Base-by-base conservation (phyloP, 2,113 vertebrate species). In the Thermophis baileyi region DNA sequence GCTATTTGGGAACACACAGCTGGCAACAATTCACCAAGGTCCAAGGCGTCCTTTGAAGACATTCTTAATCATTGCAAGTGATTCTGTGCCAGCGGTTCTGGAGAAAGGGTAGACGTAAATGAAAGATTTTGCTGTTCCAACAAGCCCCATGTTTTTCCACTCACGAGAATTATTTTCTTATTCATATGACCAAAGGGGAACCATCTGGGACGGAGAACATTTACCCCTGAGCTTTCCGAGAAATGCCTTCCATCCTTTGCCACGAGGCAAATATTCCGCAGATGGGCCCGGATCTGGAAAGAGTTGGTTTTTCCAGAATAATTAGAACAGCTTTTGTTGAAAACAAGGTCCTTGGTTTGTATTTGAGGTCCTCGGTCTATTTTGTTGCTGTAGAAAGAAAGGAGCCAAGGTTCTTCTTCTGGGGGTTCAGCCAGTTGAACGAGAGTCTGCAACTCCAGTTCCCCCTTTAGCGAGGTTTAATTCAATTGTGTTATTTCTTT, bases 401-500 rank as follows among this genome's bases (percentile, higher is more conserved):
- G 57, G 57, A 30, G 10, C 53, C 6, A 54, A 22, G 22, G 6
- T 55, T 25, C 8, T 81, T 35, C 69, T 40, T 81, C 6, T 81
- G 35, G 35, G 18, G 89, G 91, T 44, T 25, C 50, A 93, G 94
- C 90, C 49, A 51, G 93, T 53, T 90, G 49, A 91, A 94, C 60
- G 46, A 49, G 4, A 91, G 85, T 3, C 24, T 46, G 90, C 20
- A 8, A 35, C 1, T 51, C 93, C 27, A 49, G 4, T 40, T 14
- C 50, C 92, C 51, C 88, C 90, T 50, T 50, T 55, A 47, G 85
- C 92, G 57, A 93, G 91, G 88, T 97, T 97, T 96, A 97, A 97
- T 97, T 97, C 97, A 95, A 97, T 96, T 95, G 11, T 63, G 35
- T 54, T 46, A 74, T 92, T 94, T 94, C 91, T 51, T 63, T 50